A percentile compares a stretch with the other conserved stretches of the same genome.
Evolutionary conservation across 1,140 invertebrate genomes (phyloP).

Genomic region (Neelides sp.): DNA sequence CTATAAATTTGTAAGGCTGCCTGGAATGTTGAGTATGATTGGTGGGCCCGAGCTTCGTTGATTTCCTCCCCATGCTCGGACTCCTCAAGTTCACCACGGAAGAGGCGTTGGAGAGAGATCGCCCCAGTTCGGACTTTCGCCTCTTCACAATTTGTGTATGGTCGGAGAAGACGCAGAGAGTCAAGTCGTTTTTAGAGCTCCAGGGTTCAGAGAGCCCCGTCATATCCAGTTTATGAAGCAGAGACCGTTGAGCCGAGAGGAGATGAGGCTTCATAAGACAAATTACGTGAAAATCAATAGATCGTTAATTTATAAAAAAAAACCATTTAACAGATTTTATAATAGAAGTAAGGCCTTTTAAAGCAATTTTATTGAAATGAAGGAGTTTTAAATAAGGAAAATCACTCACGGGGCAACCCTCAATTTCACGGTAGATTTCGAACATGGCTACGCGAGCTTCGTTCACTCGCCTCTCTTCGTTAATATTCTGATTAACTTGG

Average conservation of each 20-base stretch:
- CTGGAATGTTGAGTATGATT: background rate
- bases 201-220: constrained; percentile 74
- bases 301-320: constrained; percentile 9
- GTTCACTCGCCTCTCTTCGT: constrained; percentile 91
- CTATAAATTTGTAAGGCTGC: constrained; percentile 67
- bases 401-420: constrained; percentile 75
- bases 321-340: background rate
- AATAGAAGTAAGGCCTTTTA: background rate
- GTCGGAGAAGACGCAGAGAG: constrained; percentile 86
- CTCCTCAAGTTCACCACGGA: constrained; percentile 28
- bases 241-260: constrained; percentile 78
- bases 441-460: constrained; percentile 91
- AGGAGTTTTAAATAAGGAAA: constrained; percentile 18
- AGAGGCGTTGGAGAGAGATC: constrained; percentile 5
- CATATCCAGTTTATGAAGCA: constrained; percentile 75
- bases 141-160: constrained; percentile 44
- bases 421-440: constrained; percentile 94
- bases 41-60: constrained; percentile 7
- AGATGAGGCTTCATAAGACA: no score
- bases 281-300: constrained; percentile 42
- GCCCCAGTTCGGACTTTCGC: background rate
- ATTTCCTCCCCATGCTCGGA: constrained; percentile 23
- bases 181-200: constrained; percentile 71
- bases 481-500: constrained; percentile 89
- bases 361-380: constrained; percentile 6